Percentiles rank a stretch among this genome's conserved stretches.
Conservation (phyloP, 2,888 invertebrate genomes). For the Drosophila demipolita region DNA sequence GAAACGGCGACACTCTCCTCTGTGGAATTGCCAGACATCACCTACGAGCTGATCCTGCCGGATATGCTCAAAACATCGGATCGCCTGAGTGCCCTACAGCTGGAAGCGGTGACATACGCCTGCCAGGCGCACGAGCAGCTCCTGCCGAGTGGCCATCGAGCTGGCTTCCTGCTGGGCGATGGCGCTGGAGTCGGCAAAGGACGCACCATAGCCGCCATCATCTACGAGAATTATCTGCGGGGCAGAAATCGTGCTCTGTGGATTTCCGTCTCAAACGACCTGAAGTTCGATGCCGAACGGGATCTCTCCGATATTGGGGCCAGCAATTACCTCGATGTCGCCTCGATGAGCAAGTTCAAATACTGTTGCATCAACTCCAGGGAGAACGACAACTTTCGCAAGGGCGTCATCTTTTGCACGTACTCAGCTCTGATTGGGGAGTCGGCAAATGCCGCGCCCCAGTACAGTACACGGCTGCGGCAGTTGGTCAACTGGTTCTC, state of each 20-base stretch:
- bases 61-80: slow-evolving; percentile 92
- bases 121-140: slow-evolving; percentile 97
- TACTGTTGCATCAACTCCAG: slow-evolving; percentile 94
- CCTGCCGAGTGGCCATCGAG: slow-evolving; percentile 94
- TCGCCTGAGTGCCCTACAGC: slow-evolving; percentile 96
- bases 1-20: slow-evolving; percentile 99
- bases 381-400: slow-evolving; percentile 93
- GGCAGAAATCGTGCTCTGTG: slow-evolving; percentile 97
- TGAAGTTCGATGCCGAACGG: slow-evolving; percentile 98
- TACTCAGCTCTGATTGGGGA: slow-evolving; percentile 99
- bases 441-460: slow-evolving; percentile 89
- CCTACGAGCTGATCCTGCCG: slow-evolving; percentile 93
- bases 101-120: slow-evolving; percentile 98
- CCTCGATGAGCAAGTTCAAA: slow-evolving; percentile 97
- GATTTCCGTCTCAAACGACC: slow-evolving; percentile 99
- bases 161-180: slow-evolving; percentile 98
- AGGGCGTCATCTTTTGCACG: slow-evolving; percentile 98
- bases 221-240: slow-evolving; percentile 97
- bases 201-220: slow-evolving; percentile 98
- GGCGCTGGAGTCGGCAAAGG: slow-evolving; percentile 99
- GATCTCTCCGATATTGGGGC: slow-evolving; percentile 98
- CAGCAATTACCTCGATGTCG: slow-evolving; percentile 91
- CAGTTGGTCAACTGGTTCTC: slow-evolving; percentile 99
- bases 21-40: slow-evolving; percentile 96
- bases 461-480: slow-evolving; percentile 95